Evolutionary conservation across 2,113 vertebrate genomes (phyloP).

Genomic region (Varanus salvator): DNA sequence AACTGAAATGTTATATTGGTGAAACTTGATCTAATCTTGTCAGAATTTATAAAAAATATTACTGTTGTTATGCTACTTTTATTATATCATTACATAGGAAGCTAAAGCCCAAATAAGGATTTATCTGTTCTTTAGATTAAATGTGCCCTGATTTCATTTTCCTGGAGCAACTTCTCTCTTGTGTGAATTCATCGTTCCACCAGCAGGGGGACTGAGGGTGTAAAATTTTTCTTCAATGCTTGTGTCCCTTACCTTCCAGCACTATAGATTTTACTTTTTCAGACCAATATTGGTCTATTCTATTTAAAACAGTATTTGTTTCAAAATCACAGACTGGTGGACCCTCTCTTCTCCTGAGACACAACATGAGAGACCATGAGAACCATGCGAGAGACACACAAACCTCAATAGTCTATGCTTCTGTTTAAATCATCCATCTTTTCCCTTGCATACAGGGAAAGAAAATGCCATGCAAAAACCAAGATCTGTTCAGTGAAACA

Average conservation of each 20-base stretch:
- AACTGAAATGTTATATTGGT: neutral
- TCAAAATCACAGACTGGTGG: no score
- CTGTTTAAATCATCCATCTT: no score
- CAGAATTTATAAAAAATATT: accelerated
- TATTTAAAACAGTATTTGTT: neutral
- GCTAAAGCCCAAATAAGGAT: neutral
- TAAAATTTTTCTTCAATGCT: constrained; percentile 42
- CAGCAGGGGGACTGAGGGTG: constrained; percentile 71
- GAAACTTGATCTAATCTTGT: neutral
- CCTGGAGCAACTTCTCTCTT: neutral
- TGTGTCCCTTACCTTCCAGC: neutral
- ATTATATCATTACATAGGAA: neutral
- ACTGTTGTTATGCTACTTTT: neutral
- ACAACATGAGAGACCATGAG: no score
- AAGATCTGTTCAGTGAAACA: no score
- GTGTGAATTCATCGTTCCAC: constrained; percentile 46
- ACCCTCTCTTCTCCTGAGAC: no score
- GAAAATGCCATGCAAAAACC: no score
- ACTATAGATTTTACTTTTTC: neutral
- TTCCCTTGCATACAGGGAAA: no score
- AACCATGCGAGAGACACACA: no score
- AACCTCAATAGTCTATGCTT: no score
- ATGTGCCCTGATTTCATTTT: constrained; percentile 20
- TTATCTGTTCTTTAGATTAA: neutral
- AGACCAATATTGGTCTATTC: neutral